These are phyloP conservation scores for Lucilia sericata DNA, from an alignment of 1,140 invertebrate genomes.

Conservation along the genomic window DNA sequence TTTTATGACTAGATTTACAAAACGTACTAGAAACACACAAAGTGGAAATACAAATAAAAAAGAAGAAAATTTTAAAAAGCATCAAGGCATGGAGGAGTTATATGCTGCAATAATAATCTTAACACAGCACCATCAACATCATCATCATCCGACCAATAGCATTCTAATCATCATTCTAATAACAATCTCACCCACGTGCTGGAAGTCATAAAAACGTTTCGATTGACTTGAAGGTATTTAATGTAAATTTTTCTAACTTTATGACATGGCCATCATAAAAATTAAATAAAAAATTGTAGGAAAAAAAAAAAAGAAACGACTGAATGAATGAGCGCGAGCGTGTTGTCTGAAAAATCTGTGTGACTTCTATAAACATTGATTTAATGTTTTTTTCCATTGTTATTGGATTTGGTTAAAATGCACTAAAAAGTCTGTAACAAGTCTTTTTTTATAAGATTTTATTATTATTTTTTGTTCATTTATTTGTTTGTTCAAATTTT, in stretches of 20 bases:
- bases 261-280: constrained; percentile 23
- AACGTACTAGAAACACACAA: neutral
- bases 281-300: neutral
- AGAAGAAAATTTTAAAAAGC: neutral
- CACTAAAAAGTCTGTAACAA: neutral
- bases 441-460: neutral
- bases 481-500: neutral
- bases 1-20: neutral
- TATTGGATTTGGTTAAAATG: neutral
- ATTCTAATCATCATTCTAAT: constrained; percentile 7
- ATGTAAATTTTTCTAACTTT: constrained; percentile 24
- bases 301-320: neutral
- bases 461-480: too few relatives aligned
- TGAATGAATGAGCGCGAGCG: neutral
- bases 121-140: neutral
- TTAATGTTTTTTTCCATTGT: neutral
- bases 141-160: neutral
- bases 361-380: constrained; percentile 20
- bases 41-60: neutral
- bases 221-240: constrained; percentile 13
- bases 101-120: neutral
- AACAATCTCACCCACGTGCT: constrained; percentile 22
- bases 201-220: constrained; percentile 6
- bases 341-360: neutral
- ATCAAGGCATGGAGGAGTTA: neutral